These are phyloP conservation scores for Balaeniceps rex DNA, from an alignment of 2,113 vertebrate species.

Conservation along the genomic window DNA sequence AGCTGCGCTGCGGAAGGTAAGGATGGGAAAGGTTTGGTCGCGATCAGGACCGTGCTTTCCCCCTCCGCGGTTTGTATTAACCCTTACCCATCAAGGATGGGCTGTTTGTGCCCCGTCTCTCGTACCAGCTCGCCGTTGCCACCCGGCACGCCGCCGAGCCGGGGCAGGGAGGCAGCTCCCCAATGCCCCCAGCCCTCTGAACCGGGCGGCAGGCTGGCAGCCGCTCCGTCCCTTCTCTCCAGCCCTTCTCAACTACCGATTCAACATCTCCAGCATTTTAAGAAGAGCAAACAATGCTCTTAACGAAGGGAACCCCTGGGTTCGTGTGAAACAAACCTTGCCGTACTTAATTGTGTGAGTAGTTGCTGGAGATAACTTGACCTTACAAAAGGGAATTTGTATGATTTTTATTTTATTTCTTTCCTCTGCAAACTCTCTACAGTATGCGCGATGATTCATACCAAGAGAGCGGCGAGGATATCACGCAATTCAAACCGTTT, in stretches of 20 bases:
- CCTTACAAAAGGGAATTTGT: not conserved
- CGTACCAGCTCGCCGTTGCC: fast-evolving
- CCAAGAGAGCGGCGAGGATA: not conserved
- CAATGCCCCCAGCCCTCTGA: not conserved
- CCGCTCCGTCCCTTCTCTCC: not conserved
- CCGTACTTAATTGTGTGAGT: fast-evolving
- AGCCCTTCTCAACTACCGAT: not conserved
- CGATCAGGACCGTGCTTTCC: not conserved
- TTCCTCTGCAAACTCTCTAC: not conserved
- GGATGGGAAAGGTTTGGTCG: not conserved
- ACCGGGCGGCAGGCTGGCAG: not conserved
- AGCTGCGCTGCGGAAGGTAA: not conserved
- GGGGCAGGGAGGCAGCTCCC: not conserved
- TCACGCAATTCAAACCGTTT: too few relatives aligned
- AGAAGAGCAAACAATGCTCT: not conserved
- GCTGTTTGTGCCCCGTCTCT: not conserved
- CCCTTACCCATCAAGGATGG: fast-evolving
- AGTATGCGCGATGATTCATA: fast-evolving
- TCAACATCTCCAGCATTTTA: not conserved
- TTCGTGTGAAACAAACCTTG: not conserved
- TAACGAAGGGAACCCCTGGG: too few relatives aligned
- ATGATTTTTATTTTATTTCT: not conserved
- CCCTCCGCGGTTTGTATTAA: not conserved
- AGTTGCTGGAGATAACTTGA: not conserved
- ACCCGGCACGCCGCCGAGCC: not conserved